These are phyloP conservation scores for Chrysocyon brachyurus DNA, from an alignment of 2,797 vertebrate species.

Conservation along the genomic window DNA sequence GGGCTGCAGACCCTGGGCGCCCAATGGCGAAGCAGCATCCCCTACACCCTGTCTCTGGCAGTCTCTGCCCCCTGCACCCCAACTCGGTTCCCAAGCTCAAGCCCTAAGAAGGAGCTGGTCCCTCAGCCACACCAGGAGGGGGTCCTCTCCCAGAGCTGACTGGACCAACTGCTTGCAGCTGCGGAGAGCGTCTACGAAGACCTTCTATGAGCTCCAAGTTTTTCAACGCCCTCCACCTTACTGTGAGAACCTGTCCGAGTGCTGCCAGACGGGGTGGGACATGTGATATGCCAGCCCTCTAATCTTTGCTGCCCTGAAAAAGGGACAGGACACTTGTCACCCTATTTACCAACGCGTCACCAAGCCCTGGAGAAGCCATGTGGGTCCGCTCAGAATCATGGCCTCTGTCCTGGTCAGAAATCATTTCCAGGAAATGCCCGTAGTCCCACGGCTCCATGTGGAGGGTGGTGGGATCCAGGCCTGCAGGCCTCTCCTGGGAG, in stretches of 20 bases:
- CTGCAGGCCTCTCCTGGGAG: background rate
- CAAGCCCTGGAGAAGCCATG: background rate
- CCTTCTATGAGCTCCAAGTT: background rate
- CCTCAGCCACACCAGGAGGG: background rate
- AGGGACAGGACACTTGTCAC: background rate
- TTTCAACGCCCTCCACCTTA: background rate
- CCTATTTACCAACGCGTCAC: background rate
- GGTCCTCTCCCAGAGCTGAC: background rate
- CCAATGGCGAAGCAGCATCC: background rate
- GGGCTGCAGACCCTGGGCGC: background rate
- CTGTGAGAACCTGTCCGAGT: background rate
- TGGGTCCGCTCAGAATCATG: background rate
- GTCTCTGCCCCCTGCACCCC: background rate
- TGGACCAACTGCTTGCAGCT: background rate
- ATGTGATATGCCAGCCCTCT: background rate
- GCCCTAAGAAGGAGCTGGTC: background rate
- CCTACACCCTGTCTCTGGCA: background rate
- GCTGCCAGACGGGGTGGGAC: background rate
- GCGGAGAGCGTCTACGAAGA: background rate
- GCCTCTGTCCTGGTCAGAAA: background rate
- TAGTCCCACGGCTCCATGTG: fast-evolving
- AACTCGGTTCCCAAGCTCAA: background rate
- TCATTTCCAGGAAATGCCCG: background rate
- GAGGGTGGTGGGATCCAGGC: background rate
- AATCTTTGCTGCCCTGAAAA: background rate